These are phyloP conservation scores for Stichodactyla helianthus DNA, from an alignment of 64 coral and sea anemone genomes.

Conservation along the genomic window DNA sequence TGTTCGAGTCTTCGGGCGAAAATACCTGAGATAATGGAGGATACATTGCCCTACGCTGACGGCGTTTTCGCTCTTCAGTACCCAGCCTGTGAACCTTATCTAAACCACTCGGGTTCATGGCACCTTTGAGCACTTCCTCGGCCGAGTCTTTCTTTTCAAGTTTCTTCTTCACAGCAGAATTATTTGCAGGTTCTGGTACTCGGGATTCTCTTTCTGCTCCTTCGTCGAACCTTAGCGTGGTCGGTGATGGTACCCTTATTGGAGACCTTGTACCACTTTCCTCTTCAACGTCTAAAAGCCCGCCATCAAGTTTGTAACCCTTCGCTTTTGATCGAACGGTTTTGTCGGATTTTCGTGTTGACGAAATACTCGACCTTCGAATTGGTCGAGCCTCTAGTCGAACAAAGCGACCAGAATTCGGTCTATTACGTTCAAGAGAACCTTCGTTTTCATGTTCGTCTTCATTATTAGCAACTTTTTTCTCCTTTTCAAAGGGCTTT, in stretches of 20 bases:
- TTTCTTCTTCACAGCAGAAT: neutral
- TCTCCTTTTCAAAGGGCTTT: neutral
- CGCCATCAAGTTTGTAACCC: constrained; percentile 52
- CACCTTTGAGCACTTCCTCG: constrained; percentile 5
- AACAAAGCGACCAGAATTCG: constrained; percentile 54
- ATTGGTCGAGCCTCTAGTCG: constrained; percentile 71
- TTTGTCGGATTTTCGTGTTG: constrained; percentile 73
- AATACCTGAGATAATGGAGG: constrained; percentile 73
- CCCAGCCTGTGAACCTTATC: constrained; percentile 47
- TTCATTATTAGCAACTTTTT: neutral
- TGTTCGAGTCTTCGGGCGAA: constrained; percentile 49
- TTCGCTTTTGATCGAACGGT: constrained; percentile 64
- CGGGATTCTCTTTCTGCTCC: neutral
- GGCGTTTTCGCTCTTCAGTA: constrained; percentile 32
- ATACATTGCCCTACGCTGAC: constrained; percentile 78
- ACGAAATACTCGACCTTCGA: constrained; percentile 76
- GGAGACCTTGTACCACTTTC: neutral
- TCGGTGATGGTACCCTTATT: neutral
- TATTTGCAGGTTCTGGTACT: neutral
- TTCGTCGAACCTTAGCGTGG: neutral
- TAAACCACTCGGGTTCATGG: neutral
- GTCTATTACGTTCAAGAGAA: constrained; percentile 23
- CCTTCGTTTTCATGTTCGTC: neutral
- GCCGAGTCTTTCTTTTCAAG: neutral
- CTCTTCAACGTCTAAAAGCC: neutral